Base-by-base conservation (phyloP, 1,140 invertebrate genomes). In the Sitodiplosis mosellana region DNA sequence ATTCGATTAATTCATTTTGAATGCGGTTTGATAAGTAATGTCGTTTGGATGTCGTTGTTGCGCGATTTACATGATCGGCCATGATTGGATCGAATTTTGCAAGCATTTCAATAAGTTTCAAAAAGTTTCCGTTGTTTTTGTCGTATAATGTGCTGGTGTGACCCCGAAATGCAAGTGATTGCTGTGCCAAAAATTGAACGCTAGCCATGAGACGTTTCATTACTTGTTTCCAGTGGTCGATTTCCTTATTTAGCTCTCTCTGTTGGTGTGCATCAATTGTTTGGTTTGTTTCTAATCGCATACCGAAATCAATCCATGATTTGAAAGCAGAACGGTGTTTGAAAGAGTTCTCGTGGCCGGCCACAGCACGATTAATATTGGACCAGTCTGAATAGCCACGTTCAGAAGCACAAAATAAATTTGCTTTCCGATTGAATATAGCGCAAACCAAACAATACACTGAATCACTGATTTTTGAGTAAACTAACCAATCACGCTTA, bases 41-140 rank as follows among this genome's bases (percentile, higher is more conserved):
- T n/a, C 42, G 50, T 44, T 45, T 46, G 11, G 18, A 41, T 34
- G 4, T 33, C 33, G 34, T 14, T 21, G 19, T 36, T 33, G 33
- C 18, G 22, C 47, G 47, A 14, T 41, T 14, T 17, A 54, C 8
- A 46, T 60, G 55, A 41, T 55, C 52, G 19, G 22, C 34, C 44
- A 56, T 54, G 41, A 56, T 34, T 19, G 48, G 40, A 51, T 60
- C 57, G 49, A 58, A 59, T 48, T 55, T 51, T 19, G 51, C 51
- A 19, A 61, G 22, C 22, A 51, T 49, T 52, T 61, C 49, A 37
- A 59, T 20, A 14, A 53, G 33, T 50, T 55, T 53, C 36, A 60
- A 51, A 55, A 60, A 61, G 43, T 54, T 56, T 38, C 55, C 52
- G 50, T 56, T 58, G 47, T 57, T 54, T 46, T 27, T 37, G 40